Evolutionary conservation across 2,113 vertebrate species (phyloP).

Genomic region (Erythrocercus mccallii): DNA sequence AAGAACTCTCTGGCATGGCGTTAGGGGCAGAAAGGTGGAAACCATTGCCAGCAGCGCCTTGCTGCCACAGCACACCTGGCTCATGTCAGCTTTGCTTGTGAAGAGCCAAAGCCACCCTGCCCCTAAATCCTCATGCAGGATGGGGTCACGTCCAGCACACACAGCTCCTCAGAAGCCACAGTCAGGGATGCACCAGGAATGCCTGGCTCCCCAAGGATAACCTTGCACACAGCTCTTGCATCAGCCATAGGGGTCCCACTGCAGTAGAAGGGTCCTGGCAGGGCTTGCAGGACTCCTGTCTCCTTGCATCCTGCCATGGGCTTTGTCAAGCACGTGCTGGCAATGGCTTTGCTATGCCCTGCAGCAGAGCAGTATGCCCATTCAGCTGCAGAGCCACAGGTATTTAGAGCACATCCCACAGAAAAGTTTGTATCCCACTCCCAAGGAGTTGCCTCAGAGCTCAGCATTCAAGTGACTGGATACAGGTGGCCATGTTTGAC

Average conservation of each 20-base stretch:
- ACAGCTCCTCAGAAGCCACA: background rate
- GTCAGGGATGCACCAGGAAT: background rate
- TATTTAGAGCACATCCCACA: background rate
- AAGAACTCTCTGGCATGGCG: background rate
- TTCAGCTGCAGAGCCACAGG: background rate
- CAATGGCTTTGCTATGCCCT: fast-evolving
- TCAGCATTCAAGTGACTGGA: background rate
- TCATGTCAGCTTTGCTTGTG: background rate
- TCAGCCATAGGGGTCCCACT: background rate
- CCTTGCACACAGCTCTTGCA: background rate
- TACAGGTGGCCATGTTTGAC: background rate
- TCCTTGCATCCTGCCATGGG: background rate
- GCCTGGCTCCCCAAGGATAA: background rate
- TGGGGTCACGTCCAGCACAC: background rate
- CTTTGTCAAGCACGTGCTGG: background rate
- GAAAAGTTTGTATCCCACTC: background rate
- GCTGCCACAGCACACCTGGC: background rate
- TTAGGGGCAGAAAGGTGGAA: background rate
- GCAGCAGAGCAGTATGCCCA: fast-evolving
- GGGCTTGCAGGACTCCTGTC: background rate
- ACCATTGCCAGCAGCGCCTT: background rate
- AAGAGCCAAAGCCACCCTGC: background rate
- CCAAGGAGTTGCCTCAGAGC: background rate
- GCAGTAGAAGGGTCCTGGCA: background rate
- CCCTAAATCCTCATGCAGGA: background rate